These are phyloP conservation scores for Drosophila sordidapex DNA, from an alignment of 2,888 invertebrate species.

Conservation along the genomic window DNA sequence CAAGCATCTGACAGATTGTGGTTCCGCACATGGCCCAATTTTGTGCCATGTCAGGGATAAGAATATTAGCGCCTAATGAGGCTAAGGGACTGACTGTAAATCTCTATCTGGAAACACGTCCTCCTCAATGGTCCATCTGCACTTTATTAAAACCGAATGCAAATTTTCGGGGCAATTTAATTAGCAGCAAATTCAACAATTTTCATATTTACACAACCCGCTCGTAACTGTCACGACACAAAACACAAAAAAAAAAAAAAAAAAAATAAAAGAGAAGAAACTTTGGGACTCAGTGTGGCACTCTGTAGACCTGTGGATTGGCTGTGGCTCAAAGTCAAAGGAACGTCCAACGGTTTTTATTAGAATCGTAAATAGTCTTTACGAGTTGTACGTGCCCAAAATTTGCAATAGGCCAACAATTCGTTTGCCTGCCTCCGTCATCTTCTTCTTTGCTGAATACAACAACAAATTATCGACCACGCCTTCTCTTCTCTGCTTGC, in stretches of 20 bases:
- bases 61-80: slow-evolving; percentile 39
- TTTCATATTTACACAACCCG: slow-evolving; percentile 45
- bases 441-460: slow-evolving; percentile 31
- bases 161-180: slow-evolving; percentile 74
- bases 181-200: slow-evolving; percentile 79
- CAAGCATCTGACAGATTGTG: slow-evolving; percentile 45
- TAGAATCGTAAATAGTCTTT: slow-evolving; percentile 80
- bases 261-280: slow-evolving; percentile 1
- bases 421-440: slow-evolving; percentile 4
- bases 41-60: slow-evolving; percentile 71
- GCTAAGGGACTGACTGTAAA: slow-evolving; percentile 18
- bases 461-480: slow-evolving; percentile 72
- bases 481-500: slow-evolving; percentile 12
- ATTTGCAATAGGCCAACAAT: slow-evolving; percentile 78
- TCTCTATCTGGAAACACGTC: not conserved
- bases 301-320: slow-evolving; percentile 26
- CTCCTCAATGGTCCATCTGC: slow-evolving; percentile 32
- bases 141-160: slow-evolving; percentile 74
- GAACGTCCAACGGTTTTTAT: slow-evolving; percentile 72
- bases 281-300: slow-evolving; percentile 22
- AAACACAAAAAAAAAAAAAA: not conserved
- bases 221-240: slow-evolving; percentile 67
- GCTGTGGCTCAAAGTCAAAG: slow-evolving; percentile 48
- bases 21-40: slow-evolving; percentile 15
- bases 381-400: slow-evolving; percentile 78